A percentile compares a stretch with the other conserved stretches of the same genome.
These are phyloP conservation scores for Simalia tracyae DNA, from an alignment of 2,797 vertebrate species.

Conservation along the genomic window DNA sequence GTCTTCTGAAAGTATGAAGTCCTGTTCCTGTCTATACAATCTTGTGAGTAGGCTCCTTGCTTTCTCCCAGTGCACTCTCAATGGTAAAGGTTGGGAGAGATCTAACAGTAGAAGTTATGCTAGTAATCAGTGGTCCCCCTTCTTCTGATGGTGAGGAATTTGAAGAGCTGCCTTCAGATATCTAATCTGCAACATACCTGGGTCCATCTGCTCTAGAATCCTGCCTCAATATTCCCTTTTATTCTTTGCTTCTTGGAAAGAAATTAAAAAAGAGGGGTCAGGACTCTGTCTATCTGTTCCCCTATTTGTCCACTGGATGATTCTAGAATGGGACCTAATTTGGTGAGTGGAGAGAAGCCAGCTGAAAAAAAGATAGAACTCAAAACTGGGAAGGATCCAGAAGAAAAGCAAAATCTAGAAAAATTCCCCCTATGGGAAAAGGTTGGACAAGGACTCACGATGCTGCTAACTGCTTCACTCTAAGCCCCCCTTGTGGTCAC, in stretches of 20 bases:
- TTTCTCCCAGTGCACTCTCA: too few relatives aligned
- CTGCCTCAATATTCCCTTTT: background rate
- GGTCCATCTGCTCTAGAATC: background rate
- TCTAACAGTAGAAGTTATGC: too few relatives aligned
- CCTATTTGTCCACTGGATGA: background rate
- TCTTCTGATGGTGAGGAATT: too few relatives aligned
- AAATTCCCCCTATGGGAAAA: background rate
- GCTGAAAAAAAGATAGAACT: background rate
- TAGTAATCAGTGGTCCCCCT: too few relatives aligned
- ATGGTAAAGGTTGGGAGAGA: too few relatives aligned
- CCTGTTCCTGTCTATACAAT: background rate
- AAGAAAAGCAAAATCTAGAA: background rate
- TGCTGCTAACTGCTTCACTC: background rate
- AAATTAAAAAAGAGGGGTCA: too few relatives aligned
- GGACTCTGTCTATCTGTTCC: background rate
- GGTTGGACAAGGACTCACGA: background rate
- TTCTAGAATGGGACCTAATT: background rate
- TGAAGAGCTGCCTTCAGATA: too few relatives aligned
- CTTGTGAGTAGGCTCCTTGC: too few relatives aligned
- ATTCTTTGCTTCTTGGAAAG: too few relatives aligned
- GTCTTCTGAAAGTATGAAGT: background rate
- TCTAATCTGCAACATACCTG: background rate
- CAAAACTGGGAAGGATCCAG: background rate
- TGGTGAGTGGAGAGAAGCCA: background rate
- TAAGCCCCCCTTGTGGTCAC: background rate